phyloP scores from a whole-genome alignment of 2,113 vertebrate genomes.

The Thamnophis sirtalis region DNA sequence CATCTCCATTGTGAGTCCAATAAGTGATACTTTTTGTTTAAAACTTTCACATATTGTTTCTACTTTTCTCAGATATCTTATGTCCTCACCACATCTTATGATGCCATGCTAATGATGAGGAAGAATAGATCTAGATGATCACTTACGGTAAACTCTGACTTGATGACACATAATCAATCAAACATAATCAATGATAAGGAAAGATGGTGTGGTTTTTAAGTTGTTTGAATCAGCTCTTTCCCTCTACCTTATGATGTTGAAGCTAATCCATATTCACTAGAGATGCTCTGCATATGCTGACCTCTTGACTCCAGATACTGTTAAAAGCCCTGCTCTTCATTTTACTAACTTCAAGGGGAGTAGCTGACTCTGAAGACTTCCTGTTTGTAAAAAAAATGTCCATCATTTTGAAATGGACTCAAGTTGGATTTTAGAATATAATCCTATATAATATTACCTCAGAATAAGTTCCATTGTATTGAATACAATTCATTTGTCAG shows the following conservation, averaged over 20 bases:
- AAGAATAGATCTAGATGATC: background rate
- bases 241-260: background rate
- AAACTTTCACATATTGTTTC: background rate
- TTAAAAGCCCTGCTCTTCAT: background rate
- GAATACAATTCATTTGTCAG: background rate
- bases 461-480: background rate
- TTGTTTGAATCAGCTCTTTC: background rate
- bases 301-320: background rate
- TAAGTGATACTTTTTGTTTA: background rate
- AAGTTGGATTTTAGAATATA: background rate
- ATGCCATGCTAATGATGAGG: background rate
- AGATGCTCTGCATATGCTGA: background rate
- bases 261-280: background rate
- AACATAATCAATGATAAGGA: background rate
- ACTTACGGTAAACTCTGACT: background rate
- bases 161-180: background rate
- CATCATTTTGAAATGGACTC: background rate
- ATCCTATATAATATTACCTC: background rate
- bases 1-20: background rate
- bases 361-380: background rate
- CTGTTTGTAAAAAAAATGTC: background rate
- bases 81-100: background rate
- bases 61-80: background rate
- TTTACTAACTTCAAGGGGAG: background rate
- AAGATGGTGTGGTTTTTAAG: background rate